A percentile compares a stretch with the other conserved stretches of the same genome.
Evolutionary conservation across 1,140 invertebrate genomes (phyloP).

Genomic region (Glossosoma conforme): DNA sequence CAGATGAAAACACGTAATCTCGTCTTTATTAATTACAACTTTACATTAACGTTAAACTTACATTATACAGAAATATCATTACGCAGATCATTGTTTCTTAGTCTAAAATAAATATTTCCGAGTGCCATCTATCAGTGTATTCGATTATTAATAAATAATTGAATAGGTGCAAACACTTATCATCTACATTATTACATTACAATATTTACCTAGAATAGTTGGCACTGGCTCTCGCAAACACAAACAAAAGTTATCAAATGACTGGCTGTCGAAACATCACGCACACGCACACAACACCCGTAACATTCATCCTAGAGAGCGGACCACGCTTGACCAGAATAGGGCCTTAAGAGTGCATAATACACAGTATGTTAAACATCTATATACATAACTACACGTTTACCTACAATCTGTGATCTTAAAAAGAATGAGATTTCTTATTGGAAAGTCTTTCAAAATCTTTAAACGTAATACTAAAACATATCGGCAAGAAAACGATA

Average conservation of each 20-base stretch:
- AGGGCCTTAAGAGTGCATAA: constrained; percentile 30
- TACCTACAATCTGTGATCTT: constrained; percentile 28
- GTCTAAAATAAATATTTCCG: constrained; percentile 32
- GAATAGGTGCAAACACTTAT: constrained; percentile 33
- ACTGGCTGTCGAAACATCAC: constrained; percentile 18
- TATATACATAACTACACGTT: constrained; percentile 33
- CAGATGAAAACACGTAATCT: constrained; percentile 23
- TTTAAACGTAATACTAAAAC: constrained; percentile 1
- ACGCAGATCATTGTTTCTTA: constrained; percentile 30
- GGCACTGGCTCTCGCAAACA: constrained; percentile 33
- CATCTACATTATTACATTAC: constrained; percentile 30
- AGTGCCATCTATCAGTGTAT: constrained; percentile 33
- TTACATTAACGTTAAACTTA: constrained; percentile 29
- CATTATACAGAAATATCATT: constrained; percentile 31
- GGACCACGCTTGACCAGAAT: constrained; percentile 32
- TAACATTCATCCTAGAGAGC: constrained; percentile 29
- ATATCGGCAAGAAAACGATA: constrained; percentile 7
- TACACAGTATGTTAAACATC: constrained; percentile 31
- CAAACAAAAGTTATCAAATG: constrained; percentile 31
- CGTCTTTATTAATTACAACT: constrained; percentile 30
- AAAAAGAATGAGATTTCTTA: constrained; percentile 25
- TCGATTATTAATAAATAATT: constrained; percentile 32
- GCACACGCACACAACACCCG: constrained; percentile 9
- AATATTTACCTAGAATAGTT: constrained; percentile 31
- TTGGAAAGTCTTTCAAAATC: constrained; percentile 14